phyloP scores from a whole-genome alignment of 2,888 invertebrate species.

The Steinernema carpocapsae region DNA sequence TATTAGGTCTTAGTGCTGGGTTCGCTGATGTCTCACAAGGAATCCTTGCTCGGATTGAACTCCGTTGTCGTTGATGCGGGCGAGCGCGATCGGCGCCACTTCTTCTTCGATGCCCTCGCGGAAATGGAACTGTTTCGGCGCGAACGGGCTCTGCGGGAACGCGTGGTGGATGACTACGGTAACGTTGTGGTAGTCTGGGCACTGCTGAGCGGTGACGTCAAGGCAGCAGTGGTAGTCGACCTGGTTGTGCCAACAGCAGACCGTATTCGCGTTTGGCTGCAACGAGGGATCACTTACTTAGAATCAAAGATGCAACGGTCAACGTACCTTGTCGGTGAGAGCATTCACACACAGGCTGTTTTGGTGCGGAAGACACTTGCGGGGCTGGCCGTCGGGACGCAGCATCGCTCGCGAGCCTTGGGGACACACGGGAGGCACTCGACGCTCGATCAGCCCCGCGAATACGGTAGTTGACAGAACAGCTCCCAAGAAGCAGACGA shows the following conservation, averaged over 20 bases:
- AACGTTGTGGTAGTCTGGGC: conserved; percentile 67
- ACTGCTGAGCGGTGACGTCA: conserved; percentile 58
- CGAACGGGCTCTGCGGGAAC: conserved; percentile 64
- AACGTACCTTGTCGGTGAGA: conserved; percentile 59
- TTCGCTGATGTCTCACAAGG: conserved; percentile 20
- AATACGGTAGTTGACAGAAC: not conserved
- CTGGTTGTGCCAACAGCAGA: conserved; percentile 68
- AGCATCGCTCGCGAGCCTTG: conserved; percentile 44
- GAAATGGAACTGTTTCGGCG: conserved; percentile 65
- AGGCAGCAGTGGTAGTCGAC: conserved; percentile 68
- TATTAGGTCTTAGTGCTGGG: conserved; percentile 27
- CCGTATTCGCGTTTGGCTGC: conserved; percentile 64
- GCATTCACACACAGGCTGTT: conserved; percentile 66
- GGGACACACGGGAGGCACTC: conserved; percentile 40
- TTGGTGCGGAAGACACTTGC: conserved; percentile 68
- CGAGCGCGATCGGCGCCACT: conserved; percentile 40
- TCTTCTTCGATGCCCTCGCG: conserved; percentile 61
- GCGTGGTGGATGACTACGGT: conserved; percentile 68
- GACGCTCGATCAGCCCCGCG: conserved; percentile 16
- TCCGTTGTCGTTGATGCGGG: conserved; percentile 26
- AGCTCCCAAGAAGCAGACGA: not conserved
- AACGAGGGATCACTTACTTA: conserved; percentile 30
- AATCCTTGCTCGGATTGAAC: conserved; percentile 29
- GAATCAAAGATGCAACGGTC: conserved; percentile 3
- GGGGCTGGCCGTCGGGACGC: conserved; percentile 63